Evolutionary conservation across 2,113 vertebrate genomes (phyloP), one percentile per base, ranked within the genome.

Genomic region (Passerina amoena): DNA sequence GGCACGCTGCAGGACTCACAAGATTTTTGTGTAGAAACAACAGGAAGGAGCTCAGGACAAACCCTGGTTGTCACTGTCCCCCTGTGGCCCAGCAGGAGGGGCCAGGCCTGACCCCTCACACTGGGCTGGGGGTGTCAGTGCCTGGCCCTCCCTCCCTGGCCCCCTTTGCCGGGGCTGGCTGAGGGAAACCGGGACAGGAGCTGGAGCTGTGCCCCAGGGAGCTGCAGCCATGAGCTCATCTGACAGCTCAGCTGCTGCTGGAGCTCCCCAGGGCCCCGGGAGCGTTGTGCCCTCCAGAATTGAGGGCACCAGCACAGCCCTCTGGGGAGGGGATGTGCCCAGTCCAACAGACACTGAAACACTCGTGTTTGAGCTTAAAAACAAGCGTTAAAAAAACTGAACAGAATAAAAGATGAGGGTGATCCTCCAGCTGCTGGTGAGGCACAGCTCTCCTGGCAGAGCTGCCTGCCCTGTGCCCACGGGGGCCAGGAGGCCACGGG

Each of bases 351-450:
- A 90, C 35, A 57, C 61, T 0, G 19, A 73, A 78, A 60, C 76
- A 72, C 69, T 85, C 30, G 7, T 1, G 10, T 57, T 45, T 12
- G 27, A 83, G 86, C 81, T 82, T 94, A 90, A 83, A 89, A 96
- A 87, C 69, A 48, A 95, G 56, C 23, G 0, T 91, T 92, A 89
- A 73, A 92, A 94, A 93, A 66, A 37, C 1, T 8, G 3, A 72
- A 85, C 51, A 90, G 82, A 85, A 40, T 91, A 94, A 84, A 94
- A 90, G 73, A 57, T 4, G 53, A 72, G 77, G 78, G 47, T 11
- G 54, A 83, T 64, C 61, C 60, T 66, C 81, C 64, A 47, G 42
- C 33, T 64, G 63, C 53, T 11, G 27, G 42, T 28, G 61, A 92
- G 82, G 68, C 12, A 12, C 76, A 85, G 12, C 33, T 69, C 31